Percentiles rank a stretch among this genome's conserved stretches.
Evolutionary conservation across 1,140 invertebrate genomes (phyloP).

Genomic region (Anastrepha ludens): DNA sequence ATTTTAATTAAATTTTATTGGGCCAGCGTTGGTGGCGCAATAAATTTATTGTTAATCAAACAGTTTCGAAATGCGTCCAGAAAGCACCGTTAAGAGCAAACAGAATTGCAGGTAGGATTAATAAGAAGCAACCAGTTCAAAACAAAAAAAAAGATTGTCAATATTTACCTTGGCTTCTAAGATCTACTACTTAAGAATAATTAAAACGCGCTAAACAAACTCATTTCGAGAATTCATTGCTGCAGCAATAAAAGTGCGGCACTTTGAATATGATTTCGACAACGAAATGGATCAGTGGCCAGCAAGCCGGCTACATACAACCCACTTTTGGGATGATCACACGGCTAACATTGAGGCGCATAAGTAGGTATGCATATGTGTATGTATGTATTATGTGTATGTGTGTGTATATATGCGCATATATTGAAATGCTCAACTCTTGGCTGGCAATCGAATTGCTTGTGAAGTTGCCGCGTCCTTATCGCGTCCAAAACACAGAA

Average conservation of each 20-base stretch:
- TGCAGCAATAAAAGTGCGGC: neutral
- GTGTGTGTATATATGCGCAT: neutral
- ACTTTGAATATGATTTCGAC: constrained; percentile 34
- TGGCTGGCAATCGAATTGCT: neutral
- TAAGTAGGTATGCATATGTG: neutral
- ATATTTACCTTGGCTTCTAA: neutral
- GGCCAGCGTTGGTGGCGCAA: too few relatives aligned
- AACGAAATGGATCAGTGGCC: constrained; percentile 40
- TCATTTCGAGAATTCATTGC: neutral
- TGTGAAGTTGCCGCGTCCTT: constrained; percentile 40
- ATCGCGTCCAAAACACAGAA: neutral
- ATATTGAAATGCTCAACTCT: constrained; percentile 11
- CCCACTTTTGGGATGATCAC: neutral
- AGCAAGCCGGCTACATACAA: neutral
- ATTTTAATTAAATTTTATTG: too few relatives aligned
- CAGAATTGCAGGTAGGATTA: neutral
- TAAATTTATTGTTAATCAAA: neutral
- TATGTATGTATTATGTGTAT: neutral
- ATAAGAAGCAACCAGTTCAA: neutral
- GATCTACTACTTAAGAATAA: constrained; percentile 13
- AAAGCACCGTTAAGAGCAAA: neutral
- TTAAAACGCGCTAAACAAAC: neutral
- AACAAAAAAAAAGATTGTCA: neutral
- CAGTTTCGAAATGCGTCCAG: neutral
- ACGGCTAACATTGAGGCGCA: neutral